phyloP scores from a whole-genome alignment of 2,888 invertebrate species.

The Pristionchus fissidentatus region DNA sequence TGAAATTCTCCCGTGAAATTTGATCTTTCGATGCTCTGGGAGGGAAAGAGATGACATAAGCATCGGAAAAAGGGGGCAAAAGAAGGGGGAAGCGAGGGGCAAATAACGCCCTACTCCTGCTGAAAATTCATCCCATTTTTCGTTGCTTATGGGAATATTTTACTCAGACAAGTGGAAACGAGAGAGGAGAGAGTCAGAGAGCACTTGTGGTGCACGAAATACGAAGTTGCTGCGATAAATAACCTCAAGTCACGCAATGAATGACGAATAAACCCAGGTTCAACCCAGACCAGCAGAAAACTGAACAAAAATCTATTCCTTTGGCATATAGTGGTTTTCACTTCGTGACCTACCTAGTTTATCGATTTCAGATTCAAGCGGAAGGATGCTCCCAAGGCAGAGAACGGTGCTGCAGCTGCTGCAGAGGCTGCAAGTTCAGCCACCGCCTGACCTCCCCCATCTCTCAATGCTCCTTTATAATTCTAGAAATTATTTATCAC shows the following conservation, averaged over 20 bases:
- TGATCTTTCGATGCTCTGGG: not conserved
- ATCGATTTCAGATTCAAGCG: constrained; percentile 28
- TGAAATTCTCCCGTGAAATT: no score
- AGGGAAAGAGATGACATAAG: constrained; percentile 28
- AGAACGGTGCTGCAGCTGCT: constrained; percentile 1
- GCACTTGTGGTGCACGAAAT: not conserved
- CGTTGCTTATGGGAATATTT: not conserved
- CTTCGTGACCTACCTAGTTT: not conserved
- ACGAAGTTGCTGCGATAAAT: not conserved
- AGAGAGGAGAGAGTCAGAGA: constrained; percentile 12
- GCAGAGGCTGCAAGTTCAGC: not conserved
- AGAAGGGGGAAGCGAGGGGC: no score
- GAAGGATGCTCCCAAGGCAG: constrained; percentile 32
- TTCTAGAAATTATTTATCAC: not conserved
- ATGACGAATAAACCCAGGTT: no score
- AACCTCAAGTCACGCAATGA: not conserved
- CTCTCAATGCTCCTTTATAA: not conserved
- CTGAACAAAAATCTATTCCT: no score
- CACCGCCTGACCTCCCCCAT: not conserved
- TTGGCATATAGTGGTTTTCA: no score
- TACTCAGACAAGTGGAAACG: constrained; percentile 33
- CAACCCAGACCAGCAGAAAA: not conserved
- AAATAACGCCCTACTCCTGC: not conserved
- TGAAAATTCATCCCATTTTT: constrained; percentile 14
- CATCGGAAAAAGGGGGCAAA: no score